Evolutionary conservation across 2,113 vertebrate genomes (phyloP).

Genomic region (Sitta europaea): DNA sequence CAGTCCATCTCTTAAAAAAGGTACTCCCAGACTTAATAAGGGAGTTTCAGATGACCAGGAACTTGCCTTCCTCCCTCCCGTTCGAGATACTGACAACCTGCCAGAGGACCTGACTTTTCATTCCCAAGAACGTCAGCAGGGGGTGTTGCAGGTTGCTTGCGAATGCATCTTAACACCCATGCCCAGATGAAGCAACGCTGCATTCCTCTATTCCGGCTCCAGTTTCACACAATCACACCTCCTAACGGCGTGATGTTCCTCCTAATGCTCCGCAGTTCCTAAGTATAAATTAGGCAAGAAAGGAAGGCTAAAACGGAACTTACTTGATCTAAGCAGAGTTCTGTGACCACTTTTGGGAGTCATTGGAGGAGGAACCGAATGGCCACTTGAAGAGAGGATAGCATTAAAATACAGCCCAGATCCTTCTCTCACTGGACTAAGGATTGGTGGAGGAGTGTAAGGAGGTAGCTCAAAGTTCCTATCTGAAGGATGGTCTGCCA

Average conservation of each 20-base stretch:
- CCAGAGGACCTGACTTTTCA: background rate
- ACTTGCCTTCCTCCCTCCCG: background rate
- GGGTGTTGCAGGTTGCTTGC: constrained; percentile 34
- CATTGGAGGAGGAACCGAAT: constrained; percentile 81
- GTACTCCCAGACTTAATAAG: background rate
- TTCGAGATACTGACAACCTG: background rate
- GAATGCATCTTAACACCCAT: background rate
- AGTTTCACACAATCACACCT: background rate
- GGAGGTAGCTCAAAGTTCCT: constrained; percentile 88
- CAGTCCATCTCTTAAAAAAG: background rate
- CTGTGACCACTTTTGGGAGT: constrained; percentile 93
- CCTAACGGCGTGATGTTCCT: background rate
- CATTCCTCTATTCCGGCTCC: background rate
- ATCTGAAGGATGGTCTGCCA: constrained; percentile 82
- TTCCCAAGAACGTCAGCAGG: constrained; percentile 38
- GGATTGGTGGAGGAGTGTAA: constrained; percentile 95
- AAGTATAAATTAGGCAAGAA: background rate
- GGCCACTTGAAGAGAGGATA: constrained; percentile 83
- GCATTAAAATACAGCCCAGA: constrained; percentile 97
- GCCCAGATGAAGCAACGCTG: background rate
- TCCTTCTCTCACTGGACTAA: constrained; percentile 95
- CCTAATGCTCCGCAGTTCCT: background rate
- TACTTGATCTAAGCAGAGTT: constrained; percentile 92
- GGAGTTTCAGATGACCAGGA: background rate
- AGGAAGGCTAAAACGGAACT: constrained; percentile 59